These are phyloP conservation scores for Drosophila paulistorum DNA, from an alignment of 1,140 invertebrate genomes.

Conservation along the genomic window DNA sequence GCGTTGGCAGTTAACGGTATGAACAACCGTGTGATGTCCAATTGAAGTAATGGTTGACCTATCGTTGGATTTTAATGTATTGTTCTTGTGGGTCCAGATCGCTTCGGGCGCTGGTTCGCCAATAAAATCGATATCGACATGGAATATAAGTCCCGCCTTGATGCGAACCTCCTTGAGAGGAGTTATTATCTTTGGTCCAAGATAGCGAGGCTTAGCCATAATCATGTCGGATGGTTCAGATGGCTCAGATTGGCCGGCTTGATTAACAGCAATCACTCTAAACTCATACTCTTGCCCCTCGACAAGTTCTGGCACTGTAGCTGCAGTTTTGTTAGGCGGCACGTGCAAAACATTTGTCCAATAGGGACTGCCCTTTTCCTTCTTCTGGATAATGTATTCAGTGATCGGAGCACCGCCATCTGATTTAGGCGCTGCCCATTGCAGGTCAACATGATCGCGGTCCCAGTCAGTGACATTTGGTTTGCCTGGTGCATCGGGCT, in stretches of 20 bases:
- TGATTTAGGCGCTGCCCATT: conserved; percentile 93
- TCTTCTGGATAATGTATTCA: conserved; percentile 98
- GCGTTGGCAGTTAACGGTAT: conserved; percentile 94
- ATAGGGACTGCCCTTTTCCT: conserved; percentile 96
- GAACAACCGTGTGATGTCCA: conserved; percentile 95
- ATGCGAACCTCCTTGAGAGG: conserved; percentile 93
- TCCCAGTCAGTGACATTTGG: conserved; percentile 96
- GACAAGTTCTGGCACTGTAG: conserved; percentile 93
- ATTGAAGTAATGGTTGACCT: conserved; percentile 94
- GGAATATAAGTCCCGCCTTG: conserved; percentile 96
- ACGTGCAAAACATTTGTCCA: conserved; percentile 96
- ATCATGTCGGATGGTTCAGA: conserved; percentile 96
- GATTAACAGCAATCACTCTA: conserved; percentile 96
- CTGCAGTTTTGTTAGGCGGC: conserved; percentile 89
- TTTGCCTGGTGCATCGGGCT: conserved; percentile 95
- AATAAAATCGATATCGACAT: conserved; percentile 95
- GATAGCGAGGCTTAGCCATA: conserved; percentile 92
- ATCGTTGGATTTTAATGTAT: conserved; percentile 89
- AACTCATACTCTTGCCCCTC: conserved; percentile 99
- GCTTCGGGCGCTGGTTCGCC: conserved; percentile 93
- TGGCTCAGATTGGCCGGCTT: conserved; percentile 97
- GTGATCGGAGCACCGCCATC: conserved; percentile 96
- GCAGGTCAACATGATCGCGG: conserved; percentile 94
- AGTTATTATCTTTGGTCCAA: conserved; percentile 96
- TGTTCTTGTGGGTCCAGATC: conserved; percentile 89